Evolutionary conservation across 2,113 vertebrate species (phyloP), one percentile per base, ranked within the genome.

Genomic region (Propithecus coquereli): DNA sequence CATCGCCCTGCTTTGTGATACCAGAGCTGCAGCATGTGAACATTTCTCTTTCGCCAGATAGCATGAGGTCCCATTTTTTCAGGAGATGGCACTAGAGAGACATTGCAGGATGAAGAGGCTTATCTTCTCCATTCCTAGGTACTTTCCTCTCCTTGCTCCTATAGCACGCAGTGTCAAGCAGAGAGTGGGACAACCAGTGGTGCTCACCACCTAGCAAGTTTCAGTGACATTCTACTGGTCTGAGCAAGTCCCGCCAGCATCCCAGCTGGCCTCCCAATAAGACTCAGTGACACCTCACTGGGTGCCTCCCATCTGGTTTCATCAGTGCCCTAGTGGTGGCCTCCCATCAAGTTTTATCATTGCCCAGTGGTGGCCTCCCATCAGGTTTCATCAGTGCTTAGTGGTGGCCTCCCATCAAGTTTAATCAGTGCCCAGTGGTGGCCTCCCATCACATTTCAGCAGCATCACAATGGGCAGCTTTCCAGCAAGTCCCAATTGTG

Each of bases 91-190:
- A 85, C 50, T 85, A 52, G 18, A 66, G 65, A 94, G 43, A 76
- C 20, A 65, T 0, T 30, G 11, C 16, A 87, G 63, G 23, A 77
- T 12, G 7, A 59, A 73, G 22, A 11, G 57, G 11, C 7, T 43
- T 73, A 32, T 66, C 52, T 83, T 91, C 57, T 79, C 71, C 34
- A 20, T 32, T 77, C 8, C 73, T 20, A 8, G 3, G 6, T 17
- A 11, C n/a, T 61, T 66, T 43, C 65, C 22, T 68, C 17, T 22
- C 32, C 86, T 74, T 59, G 47, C 47, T 88, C 47, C 37, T 20
- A 23, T 7, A 30, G 6, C 8, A n/a, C 20, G 10, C 6, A 16
- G 17, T 13, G 1, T 54, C 27, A 0, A 8, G 27, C 18, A 20
- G n/a, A 45, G 45, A 76, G 2, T 16, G 34, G 7, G 22, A 50